phyloP scores from a whole-genome alignment of 2,797 vertebrate species.

The Pelodytes ibericus region DNA sequence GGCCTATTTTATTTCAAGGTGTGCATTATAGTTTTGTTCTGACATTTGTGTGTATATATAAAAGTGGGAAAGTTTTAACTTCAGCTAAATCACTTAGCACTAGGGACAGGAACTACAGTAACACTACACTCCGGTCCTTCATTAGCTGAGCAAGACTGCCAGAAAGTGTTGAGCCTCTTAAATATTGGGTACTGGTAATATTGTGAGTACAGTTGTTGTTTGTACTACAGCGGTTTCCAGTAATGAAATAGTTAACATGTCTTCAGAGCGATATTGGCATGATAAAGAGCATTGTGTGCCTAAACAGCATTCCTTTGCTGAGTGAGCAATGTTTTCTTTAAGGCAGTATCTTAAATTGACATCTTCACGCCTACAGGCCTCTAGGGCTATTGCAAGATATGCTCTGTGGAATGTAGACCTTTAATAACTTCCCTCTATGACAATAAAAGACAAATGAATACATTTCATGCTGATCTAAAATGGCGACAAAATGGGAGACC shows the following conservation, averaged over 20 bases:
- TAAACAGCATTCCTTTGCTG: slow-evolving; percentile 37
- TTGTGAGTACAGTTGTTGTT: not conserved
- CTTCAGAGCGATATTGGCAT: not conserved
- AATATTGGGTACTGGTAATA: too few relatives aligned
- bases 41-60: too few relatives aligned
- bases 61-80: too few relatives aligned
- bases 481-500: too few relatives aligned
- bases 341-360: slow-evolving; percentile 28
- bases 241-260: slow-evolving; percentile 7
- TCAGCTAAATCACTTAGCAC: too few relatives aligned
- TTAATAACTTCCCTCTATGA: slow-evolving; percentile 7
- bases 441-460: not conserved
- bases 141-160: too few relatives aligned
- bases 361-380: slow-evolving; percentile 34
- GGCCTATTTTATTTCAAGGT: too few relatives aligned
- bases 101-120: too few relatives aligned
- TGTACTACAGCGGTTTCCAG: not conserved
- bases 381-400: slow-evolving; percentile 21
- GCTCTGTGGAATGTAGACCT: slow-evolving; percentile 30
- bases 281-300: slow-evolving; percentile 11
- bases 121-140: too few relatives aligned
- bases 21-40: too few relatives aligned
- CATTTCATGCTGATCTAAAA: not conserved
- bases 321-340: slow-evolving; percentile 32
- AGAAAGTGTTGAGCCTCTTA: too few relatives aligned